These are phyloP conservation scores for Steromphala cineraria DNA, from an alignment of 2,888 invertebrate species.

Conservation along the genomic window DNA sequence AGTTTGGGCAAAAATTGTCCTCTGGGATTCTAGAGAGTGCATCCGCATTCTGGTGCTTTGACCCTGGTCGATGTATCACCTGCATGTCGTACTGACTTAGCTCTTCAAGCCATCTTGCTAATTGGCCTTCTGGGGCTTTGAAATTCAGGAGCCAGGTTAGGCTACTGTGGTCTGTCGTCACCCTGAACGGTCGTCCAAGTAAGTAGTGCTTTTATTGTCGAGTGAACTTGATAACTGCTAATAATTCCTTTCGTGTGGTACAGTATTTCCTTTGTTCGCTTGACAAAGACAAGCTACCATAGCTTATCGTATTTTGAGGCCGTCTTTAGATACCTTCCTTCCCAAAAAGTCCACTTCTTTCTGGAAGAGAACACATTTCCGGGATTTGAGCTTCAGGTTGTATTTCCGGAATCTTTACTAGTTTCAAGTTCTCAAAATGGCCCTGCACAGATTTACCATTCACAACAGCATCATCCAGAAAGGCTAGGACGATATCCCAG, in stretches of 20 bases:
- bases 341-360: constrained; percentile 43
- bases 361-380: no score
- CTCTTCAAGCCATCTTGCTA: no score
- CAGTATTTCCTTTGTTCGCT: constrained; percentile 31
- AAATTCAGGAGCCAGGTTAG: constrained; percentile 26
- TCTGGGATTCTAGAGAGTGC: neutral
- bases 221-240: constrained; percentile 22
- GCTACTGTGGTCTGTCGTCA: constrained; percentile 34
- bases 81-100: constrained; percentile 23
- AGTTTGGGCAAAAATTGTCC: neutral
- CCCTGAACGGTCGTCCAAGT: constrained; percentile 19
- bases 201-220: constrained; percentile 26
- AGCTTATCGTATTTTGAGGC: constrained; percentile 20
- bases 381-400: no score
- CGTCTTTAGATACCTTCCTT: constrained; percentile 16
- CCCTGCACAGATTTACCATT: no score
- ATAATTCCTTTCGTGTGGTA: constrained; percentile 20
- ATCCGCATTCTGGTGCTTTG: no score
- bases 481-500: no score
- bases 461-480: no score
- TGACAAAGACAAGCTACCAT: constrained; percentile 24
- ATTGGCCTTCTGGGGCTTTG: constrained; percentile 12
- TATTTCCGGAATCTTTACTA: constrained; percentile 30
- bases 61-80: constrained; percentile 25
- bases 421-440: no score